Percentiles rank a stretch among this genome's conserved stretches.
These are phyloP conservation scores for Tokudaia tokunoshimensis DNA, from an alignment of 2,797 vertebrate species.

Conservation along the genomic window DNA sequence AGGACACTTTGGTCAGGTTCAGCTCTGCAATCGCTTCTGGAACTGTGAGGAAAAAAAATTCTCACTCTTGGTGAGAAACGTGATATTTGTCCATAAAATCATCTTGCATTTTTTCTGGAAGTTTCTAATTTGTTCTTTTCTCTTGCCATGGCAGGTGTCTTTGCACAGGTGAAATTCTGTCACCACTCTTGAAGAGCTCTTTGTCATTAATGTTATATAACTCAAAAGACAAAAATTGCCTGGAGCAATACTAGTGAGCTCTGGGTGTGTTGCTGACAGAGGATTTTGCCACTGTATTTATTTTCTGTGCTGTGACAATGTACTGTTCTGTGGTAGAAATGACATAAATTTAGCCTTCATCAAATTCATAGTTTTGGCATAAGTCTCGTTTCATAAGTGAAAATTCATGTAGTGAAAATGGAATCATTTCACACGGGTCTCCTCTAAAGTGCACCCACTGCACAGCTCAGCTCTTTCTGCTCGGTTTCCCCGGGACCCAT, in stretches of 20 bases:
- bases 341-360: slow-evolving; percentile 75
- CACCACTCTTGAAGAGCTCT: slow-evolving; percentile 26
- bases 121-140: slow-evolving; percentile 53
- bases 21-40: slow-evolving; percentile 72
- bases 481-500: neutral
- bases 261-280: slow-evolving; percentile 64
- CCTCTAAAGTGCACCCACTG: slow-evolving; percentile 45
- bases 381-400: slow-evolving; percentile 79
- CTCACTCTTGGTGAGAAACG: slow-evolving; percentile 72
- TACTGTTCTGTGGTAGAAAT: slow-evolving; percentile 74
- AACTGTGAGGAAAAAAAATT: slow-evolving; percentile 67
- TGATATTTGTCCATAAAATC: slow-evolving; percentile 67
- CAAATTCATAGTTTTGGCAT: slow-evolving; percentile 79
- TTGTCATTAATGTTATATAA: slow-evolving; percentile 28
- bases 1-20: slow-evolving; percentile 71
- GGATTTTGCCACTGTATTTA: slow-evolving; percentile 77
- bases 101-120: slow-evolving; percentile 50
- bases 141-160: slow-evolving; percentile 55
- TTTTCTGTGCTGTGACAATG: slow-evolving; percentile 78
- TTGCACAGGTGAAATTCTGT: slow-evolving; percentile 64
- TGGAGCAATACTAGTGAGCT: slow-evolving; percentile 59
- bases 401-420: slow-evolving; percentile 84
- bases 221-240: slow-evolving; percentile 14
- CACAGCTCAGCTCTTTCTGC: neutral
- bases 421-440: slow-evolving; percentile 72